Percentiles rank a stretch among this genome's conserved stretches.
phyloP scores from a whole-genome alignment of 2,888 invertebrate species.

The Xestoiulus laeticollis region DNA sequence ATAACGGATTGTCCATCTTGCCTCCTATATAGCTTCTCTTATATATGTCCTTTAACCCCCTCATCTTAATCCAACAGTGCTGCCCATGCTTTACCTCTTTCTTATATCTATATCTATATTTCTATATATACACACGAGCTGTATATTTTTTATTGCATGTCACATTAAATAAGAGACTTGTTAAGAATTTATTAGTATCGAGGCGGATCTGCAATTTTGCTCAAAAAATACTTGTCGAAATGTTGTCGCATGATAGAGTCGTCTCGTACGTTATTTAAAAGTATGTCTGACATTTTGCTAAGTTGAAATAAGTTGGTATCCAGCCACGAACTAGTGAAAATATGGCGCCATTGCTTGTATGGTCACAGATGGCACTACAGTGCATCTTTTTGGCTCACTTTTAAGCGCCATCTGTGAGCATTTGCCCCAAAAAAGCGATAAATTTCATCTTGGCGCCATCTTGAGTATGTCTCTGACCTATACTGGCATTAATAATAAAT shows the following conservation, averaged over 20 bases:
- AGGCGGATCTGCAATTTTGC: constrained; percentile 41
- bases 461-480: neutral
- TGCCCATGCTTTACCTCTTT: constrained; percentile 14
- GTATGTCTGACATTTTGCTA: constrained; percentile 10
- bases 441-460: neutral
- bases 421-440: neutral
- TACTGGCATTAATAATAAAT: neutral
- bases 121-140: constrained; percentile 25
- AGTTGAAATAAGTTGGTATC: neutral
- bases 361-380: neutral
- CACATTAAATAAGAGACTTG: constrained; percentile 31
- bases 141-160: constrained; percentile 34
- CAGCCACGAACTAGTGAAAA: neutral
- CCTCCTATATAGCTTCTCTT: neutral
- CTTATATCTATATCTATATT: neutral
- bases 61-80: neutral
- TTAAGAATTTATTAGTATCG: constrained; percentile 19
- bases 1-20: neutral
- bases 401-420: neutral
- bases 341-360: neutral
- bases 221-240: constrained; percentile 38
- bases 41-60: neutral
- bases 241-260: neutral
- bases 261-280: neutral
- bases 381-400: neutral